A percentile compares a stretch with the other conserved stretches of the same genome.
phyloP scores from a whole-genome alignment of 2,797 vertebrate genomes.

The Momotus momota region DNA sequence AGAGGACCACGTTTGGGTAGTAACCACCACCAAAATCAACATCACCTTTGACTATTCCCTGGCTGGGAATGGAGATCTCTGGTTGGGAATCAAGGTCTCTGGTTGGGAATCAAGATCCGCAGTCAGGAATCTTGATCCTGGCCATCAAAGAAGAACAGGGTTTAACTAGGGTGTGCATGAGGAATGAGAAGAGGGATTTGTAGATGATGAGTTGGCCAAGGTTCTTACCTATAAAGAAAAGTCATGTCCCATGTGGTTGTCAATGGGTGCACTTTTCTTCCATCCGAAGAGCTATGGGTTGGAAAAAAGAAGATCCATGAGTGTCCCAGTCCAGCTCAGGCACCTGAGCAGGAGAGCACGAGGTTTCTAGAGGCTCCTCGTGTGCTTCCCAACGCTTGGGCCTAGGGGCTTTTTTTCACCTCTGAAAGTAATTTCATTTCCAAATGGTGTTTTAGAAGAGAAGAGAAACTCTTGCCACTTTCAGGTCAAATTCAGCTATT shows the following conservation, averaged over 20 bases:
- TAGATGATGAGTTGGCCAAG: neutral
- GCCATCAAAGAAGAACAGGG: neutral
- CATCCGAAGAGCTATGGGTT: rapidly evolving
- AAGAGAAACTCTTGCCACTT: conserved; percentile 18
- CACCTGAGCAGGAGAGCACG: neutral
- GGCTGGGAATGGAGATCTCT: no score
- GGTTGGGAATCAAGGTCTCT: no score
- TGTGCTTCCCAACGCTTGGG: rapidly evolving
- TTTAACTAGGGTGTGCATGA: neutral
- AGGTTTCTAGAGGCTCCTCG: neutral
- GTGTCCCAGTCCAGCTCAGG: rapidly evolving
- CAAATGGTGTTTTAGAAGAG: neutral
- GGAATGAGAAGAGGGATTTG: neutral
- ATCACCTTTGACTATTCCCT: no score
- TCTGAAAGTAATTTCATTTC: neutral
- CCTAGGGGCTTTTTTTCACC: neutral
- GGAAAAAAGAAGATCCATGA: neutral
- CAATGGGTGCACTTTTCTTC: neutral
- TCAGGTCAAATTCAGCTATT: conserved; percentile 10
- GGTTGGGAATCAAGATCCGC: neutral
- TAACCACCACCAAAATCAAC: neutral
- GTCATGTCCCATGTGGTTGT: rapidly evolving
- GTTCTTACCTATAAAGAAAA: neutral
- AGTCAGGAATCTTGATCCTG: no score
- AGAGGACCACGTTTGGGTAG: neutral